phyloP scores from a whole-genome alignment of 2,113 vertebrate genomes.

The Aphelocoma coerulescens region DNA sequence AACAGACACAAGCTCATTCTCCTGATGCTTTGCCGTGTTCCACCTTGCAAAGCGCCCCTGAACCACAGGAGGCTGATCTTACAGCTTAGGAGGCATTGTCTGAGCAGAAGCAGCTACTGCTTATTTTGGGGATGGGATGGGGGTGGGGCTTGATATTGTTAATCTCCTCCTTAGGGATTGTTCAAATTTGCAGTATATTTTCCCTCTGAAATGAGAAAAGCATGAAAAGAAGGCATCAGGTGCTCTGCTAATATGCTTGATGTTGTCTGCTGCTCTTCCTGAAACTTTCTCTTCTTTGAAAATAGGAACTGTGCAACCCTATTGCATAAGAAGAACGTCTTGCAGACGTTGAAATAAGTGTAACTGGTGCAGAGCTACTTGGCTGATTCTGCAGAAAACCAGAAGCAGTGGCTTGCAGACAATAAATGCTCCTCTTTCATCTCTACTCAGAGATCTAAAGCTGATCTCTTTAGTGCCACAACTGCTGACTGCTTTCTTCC shows the following conservation, averaged over 20 bases:
- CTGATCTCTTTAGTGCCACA: neutral
- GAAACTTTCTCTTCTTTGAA: neutral
- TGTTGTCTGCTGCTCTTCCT: neutral
- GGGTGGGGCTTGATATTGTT: neutral
- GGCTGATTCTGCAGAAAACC: conserved; percentile 1
- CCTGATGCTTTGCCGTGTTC: neutral
- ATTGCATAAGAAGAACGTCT: neutral
- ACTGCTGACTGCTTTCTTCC: conserved; percentile 20
- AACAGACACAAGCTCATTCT: neutral
- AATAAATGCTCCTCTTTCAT: conserved; percentile 39
- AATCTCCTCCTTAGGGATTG: neutral
- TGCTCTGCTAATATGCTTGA: neutral
- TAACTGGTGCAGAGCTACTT: conserved; percentile 1
- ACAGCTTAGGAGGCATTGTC: neutral
- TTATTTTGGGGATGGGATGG: neutral
- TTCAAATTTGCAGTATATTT: neutral
- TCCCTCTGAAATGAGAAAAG: neutral
- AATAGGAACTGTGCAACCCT: neutral
- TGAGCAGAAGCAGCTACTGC: neutral
- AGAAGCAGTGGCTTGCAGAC: neutral
- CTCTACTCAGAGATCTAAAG: conserved; percentile 15
- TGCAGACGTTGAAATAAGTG: neutral
- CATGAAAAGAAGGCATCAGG: neutral
- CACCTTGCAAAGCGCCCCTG: neutral
- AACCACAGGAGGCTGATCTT: neutral